A percentile compares a stretch with the other conserved stretches of the same genome.
These are phyloP conservation scores for Strix occidentalis DNA, from an alignment of 2,797 vertebrate species.

Conservation along the genomic window DNA sequence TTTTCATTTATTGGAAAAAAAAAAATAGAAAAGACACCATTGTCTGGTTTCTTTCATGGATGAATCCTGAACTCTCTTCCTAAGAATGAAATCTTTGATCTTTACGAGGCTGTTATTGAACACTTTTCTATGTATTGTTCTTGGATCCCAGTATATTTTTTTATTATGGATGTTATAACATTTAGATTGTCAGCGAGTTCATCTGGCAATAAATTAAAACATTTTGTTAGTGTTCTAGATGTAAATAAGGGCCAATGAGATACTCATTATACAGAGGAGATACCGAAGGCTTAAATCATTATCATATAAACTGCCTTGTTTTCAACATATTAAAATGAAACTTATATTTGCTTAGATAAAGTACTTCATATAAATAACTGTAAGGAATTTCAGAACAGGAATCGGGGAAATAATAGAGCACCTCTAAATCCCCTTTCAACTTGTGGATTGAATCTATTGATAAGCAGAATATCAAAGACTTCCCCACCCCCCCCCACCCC, in stretches of 20 bases:
- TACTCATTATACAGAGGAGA: not conserved
- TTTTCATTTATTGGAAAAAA: not conserved
- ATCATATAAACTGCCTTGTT: constrained; percentile 37
- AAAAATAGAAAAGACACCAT: not conserved
- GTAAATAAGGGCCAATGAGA: not conserved
- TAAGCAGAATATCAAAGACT: not conserved
- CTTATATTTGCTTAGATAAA: constrained; percentile 13
- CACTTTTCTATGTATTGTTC: not conserved
- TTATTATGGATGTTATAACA: not conserved
- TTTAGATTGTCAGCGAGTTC: not conserved
- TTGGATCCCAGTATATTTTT: not conserved
- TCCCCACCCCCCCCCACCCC: not conserved
- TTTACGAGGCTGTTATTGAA: not conserved
- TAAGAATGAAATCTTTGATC: not conserved
- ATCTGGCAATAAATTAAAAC: constrained; percentile 16
- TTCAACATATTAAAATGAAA: constrained; percentile 19
- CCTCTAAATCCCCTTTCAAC: not conserved
- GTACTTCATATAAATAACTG: not conserved
- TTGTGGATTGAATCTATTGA: not conserved
- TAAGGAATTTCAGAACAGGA: not conserved
- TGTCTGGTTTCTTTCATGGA: not conserved
- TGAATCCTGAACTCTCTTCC: not conserved
- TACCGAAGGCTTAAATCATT: constrained; percentile 12
- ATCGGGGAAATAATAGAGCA: not conserved
- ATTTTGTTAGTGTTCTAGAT: not conserved